Evolutionary conservation across 2,797 vertebrate species (phyloP), one percentile per base, ranked within the genome.

Genomic region (Enteromius anoplus): DNA sequence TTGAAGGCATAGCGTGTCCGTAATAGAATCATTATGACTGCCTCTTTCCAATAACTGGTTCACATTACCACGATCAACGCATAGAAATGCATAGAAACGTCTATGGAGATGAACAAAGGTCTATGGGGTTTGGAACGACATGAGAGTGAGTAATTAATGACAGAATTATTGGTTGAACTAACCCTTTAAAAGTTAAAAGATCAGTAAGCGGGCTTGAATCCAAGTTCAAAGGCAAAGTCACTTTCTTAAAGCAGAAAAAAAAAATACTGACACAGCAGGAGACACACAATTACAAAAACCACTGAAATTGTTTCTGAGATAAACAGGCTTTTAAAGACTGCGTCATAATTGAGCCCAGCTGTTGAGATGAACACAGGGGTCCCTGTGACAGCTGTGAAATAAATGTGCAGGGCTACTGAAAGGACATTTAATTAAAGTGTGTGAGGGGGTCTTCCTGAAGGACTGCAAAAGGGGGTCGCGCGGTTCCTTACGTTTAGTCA

Each of bases 401-500:
- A 69, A 79, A 58, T 66, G 49, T 81, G 17, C 75, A 72, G 29
- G 78, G 32, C 32, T 21, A 80, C 32, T 29, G 32, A 70, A 64
- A 65, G n/a, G 19, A 80, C 29, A 29, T 81, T 49, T 64, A 51
- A 81, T 81, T 49, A 65, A 64, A 73, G 68, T 77, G 60, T 34
- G 47, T 70, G 68, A 40, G 34, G 5, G 19, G 72, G 34, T 75
- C 60, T 62, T 21, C 37, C 17, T 79, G 6, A 42, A 42, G 75
- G 26, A 29, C 32, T 78, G 47, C 29, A 4, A 37, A 64, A 55
- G n/a, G 53, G 2, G 49, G 66, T 65, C 2, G 40, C 51, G 72
- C 19, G 42, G 42, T 73, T 89, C 93, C 95, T 94, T 94, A 95
- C 95, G 90, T 92, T 89, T 96, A 81, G 89, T 91, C 78, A 95